Evolutionary conservation across 2,797 vertebrate species (phyloP), one percentile per base, ranked within the genome.

Genomic region (Tenualosa thibaudeaui): DNA sequence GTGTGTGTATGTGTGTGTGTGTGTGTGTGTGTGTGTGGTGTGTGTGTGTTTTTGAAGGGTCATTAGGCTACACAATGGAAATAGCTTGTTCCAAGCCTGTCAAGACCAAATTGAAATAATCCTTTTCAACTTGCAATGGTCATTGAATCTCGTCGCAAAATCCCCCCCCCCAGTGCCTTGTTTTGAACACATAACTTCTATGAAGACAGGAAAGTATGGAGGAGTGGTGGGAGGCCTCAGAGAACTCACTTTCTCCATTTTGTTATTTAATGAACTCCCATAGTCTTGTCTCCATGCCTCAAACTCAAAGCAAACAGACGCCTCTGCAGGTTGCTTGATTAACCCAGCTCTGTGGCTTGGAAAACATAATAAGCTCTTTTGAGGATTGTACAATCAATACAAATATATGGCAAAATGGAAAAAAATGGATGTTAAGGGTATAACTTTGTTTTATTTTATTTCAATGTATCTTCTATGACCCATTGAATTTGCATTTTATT

Each of bases 11-110:
- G 31, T 75, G 31, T 60, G 2, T 83, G 24, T 24, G 81, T 82
- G 46, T 19, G 60, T 83, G 82, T 71, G 46, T 71, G 58, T 65
- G 54, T 83, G 62, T 54, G 71, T n/a, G 65, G 58, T 65, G 54
- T 83, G 62, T 54, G 71, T n/a, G 65, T 65, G 81, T 81, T 24
- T 24, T 0, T 17, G 40, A 54, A 53, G 83, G 81, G 81, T 37
- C 65, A 82, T 81, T 50, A n/a, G 22, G 82, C 60, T 81, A 85
- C 6, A 83, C 4, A 40, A 58, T 2, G 51, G 81, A 7, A 78
- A 46, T 46, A 78, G 40, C 17, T 22, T 19, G 71, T 5, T 78
- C 17, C 40, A 1, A 40, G 31, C 68, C 13, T 40, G 68, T 31
- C 31, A 40, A 75, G 68, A 40, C 31, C 26, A 7, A 46, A 78